Evolutionary conservation across 2,888 invertebrate species (phyloP).

Genomic region (Drosophila anomelani): DNA sequence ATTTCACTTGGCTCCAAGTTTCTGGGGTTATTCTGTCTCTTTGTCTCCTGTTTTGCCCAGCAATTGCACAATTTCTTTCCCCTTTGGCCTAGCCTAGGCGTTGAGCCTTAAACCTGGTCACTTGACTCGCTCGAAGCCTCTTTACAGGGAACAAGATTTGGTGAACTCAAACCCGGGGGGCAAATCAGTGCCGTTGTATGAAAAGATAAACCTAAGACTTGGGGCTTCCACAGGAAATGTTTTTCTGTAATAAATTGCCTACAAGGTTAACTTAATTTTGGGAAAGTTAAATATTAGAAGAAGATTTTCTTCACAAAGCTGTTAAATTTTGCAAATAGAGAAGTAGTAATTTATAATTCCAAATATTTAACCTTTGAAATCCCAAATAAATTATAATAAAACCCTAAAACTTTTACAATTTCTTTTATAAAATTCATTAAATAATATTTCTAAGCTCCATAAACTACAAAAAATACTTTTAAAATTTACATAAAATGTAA

Average conservation of each 20-base stretch:
- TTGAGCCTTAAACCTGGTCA: slow-evolving; percentile 26
- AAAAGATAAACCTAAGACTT: background rate
- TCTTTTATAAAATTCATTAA: background rate
- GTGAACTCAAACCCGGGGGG: background rate
- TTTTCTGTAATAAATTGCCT: background rate
- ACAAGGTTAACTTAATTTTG: background rate
- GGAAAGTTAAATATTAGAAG: slow-evolving; percentile 35
- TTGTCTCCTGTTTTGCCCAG: slow-evolving; percentile 28
- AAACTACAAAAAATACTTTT: background rate
- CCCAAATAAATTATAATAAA: background rate
- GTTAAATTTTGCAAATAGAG: background rate
- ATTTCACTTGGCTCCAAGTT: slow-evolving; percentile 69
- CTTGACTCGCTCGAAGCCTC: slow-evolving; percentile 43
- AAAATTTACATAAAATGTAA: background rate
- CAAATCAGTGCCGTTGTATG: slow-evolving; percentile 14
- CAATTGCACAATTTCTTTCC: slow-evolving; percentile 34
- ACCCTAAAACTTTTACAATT: background rate
- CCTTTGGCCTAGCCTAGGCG: background rate
- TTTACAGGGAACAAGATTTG: slow-evolving; percentile 13
- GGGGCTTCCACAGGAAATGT: background rate
- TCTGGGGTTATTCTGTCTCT: slow-evolving; percentile 55
- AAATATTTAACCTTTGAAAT: background rate
- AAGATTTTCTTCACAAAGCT: background rate
- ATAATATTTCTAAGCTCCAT: background rate
- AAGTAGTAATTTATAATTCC: too few relatives aligned